Evolutionary conservation across 2,888 invertebrate genomes (phyloP), one percentile per base, ranked within the genome.

Genomic region (Drosophila meridiana): DNA sequence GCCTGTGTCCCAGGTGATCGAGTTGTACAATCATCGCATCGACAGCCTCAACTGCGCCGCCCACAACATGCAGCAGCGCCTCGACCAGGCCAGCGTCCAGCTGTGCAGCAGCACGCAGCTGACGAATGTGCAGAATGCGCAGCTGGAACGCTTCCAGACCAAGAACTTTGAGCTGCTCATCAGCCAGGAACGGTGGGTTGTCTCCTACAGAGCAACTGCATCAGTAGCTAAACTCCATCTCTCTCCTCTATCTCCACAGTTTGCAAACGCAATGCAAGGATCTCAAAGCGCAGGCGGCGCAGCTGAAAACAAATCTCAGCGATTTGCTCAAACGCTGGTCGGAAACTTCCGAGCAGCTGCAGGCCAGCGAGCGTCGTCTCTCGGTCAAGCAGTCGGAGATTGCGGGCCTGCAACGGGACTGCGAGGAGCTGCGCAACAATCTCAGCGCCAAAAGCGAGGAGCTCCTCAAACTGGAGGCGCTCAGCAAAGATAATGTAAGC

Each of bases 131-230:
- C 91, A 92, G 73, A 92, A 87, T 63, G 91, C 91, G 3, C 92
- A 93, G 55, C 62, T 93, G 40, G 88, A 92, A 52, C 90, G 87
- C 59, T 92, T 91, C 47, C 91, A 93, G 61, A 86, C 85, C 32
- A 91, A 91, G 73, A 93, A 93, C 80, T 93, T 92, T 66, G 92
- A 93, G 73, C 68, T 93, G 67, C 91, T 93, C 65, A 90, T 93
- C 42, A 92, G 88, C 67, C 92, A 91, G 57, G 93, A 93, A 66
- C 83, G 91, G 92, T 92, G 26, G 68, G 84, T 71, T 1, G 2
- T 1, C 11, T 3, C 13, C n/a, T 20, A 20, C 20, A 20, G 20
- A 20, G 20, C 7, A 13, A 20, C 2, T 28, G 4, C 5, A 28
- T 0, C 9, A 30, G 9, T 3, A 26, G 47, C 43, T 36, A 48